Conservation (phyloP, 2,113 vertebrate genomes). For the Oxygymnocypris stewartii region DNA sequence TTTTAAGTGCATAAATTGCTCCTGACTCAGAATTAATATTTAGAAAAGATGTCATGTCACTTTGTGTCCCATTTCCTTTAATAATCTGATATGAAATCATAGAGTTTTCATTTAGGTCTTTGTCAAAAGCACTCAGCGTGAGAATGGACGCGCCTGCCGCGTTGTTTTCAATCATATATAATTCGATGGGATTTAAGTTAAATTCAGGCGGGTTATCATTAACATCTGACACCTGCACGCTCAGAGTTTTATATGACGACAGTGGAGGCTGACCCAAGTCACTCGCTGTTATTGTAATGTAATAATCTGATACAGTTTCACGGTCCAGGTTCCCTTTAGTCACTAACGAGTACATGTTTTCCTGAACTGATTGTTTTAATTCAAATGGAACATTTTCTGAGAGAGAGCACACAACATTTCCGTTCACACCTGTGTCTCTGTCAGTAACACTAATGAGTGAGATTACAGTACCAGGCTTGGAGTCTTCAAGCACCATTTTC, state of each 20-base stretch:
- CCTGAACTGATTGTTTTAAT: constrained; percentile 60
- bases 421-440: constrained; percentile 61
- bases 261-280: constrained; percentile 60
- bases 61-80: constrained; percentile 42
- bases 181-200: constrained; percentile 46
- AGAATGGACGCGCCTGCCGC: constrained; percentile 54
- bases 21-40: constrained; percentile 62
- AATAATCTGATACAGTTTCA: constrained; percentile 59
- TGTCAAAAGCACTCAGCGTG: constrained; percentile 61
- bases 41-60: constrained; percentile 46
- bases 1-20: constrained; percentile 50
- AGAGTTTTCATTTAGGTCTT: constrained; percentile 61
- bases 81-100: constrained; percentile 34
- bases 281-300: constrained; percentile 62
- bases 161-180: constrained; percentile 69
- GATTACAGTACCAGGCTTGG: constrained; percentile 49
- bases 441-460: constrained; percentile 62
- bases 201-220: constrained; percentile 70
- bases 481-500: constrained; percentile 31
- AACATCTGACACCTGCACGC: constrained; percentile 62
- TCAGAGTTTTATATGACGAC: constrained; percentile 56
- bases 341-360: constrained; percentile 65
- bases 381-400: constrained; percentile 58
- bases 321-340: constrained; percentile 57
- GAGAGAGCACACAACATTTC: constrained; percentile 62